Base-by-base conservation (phyloP, 2,888 invertebrate genomes). In the Selenia dentaria region DNA sequence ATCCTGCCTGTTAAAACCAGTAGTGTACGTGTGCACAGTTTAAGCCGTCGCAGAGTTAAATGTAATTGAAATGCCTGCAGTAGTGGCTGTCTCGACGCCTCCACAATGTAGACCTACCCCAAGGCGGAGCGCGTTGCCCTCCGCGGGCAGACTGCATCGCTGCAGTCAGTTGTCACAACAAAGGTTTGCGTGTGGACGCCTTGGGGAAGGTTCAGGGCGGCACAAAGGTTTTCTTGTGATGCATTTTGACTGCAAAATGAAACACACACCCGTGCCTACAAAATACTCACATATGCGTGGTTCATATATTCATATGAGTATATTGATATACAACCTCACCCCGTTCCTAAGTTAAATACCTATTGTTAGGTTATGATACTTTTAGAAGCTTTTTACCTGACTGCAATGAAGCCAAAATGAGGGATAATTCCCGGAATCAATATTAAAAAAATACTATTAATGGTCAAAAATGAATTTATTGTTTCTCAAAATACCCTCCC, bases 51-150 rank as follows among this genome's bases (percentile, higher is more conserved):
- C 20, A 11, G 33, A n/a, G 14, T 61, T 45, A 32, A 13, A 22
- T 37, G 53, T 73, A 72, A 73, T 73, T 69, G 66, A 51, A 60
- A 50, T 18, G 53, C 33, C 18, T 40, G 49, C 56, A 51, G 74
- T 83, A 56, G 36, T 29, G 58, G 69, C 62, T 60, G 82, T 79
- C 81, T 79, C 73, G 39, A 24, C 31, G 82, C 62, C 65, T 67
- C 56, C 66, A 59, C 63, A 64, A 22, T 64, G 65, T 65, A 74
- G 84, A 88, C 88, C 88, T 89, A 83, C 88, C 86, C 82, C 77
- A 89, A 82, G 67, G 60, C 62, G 62, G 55, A 59, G 71, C 62
- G 65, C 66, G 64, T 82, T 87, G 73, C 67, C 71, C 74, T 65
- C 57, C 54, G 56, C 60, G 18, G 20, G 57, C 57, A 42, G 41